These are phyloP conservation scores for Sceloporus undulatus DNA, from an alignment of 2,113 vertebrate species.

Conservation along the genomic window DNA sequence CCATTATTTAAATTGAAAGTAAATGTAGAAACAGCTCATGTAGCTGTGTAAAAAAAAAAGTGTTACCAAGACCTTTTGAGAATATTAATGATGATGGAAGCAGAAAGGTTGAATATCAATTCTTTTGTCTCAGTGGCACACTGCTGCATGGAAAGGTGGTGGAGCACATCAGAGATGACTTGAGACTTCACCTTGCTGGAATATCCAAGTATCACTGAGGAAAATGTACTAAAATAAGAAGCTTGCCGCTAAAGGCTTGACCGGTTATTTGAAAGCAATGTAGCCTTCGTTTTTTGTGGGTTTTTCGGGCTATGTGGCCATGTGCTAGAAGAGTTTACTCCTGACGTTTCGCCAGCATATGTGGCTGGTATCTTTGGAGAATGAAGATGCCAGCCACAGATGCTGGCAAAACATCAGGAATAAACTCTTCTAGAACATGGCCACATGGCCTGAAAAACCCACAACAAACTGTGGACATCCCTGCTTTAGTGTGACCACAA, in stretches of 20 bases:
- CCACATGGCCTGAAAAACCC: too few relatives aligned
- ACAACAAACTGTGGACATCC: too few relatives aligned
- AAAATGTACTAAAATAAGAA: not conserved
- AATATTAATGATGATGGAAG: slow-evolving; percentile 80
- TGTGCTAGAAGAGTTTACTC: too few relatives aligned
- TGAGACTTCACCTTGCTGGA: slow-evolving; percentile 5
- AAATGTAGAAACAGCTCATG: slow-evolving; percentile 68
- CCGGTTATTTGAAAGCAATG: not conserved
- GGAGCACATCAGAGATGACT: slow-evolving; percentile 41
- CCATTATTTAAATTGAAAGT: slow-evolving; percentile 77
- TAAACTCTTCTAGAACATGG: too few relatives aligned
- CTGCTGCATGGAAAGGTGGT: slow-evolving; percentile 67
- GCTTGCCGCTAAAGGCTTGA: not conserved
- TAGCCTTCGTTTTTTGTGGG: not conserved
- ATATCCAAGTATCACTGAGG: slow-evolving; percentile 35
- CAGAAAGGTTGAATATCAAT: slow-evolving; percentile 68
- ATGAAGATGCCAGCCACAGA: too few relatives aligned
- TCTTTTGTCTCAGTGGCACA: slow-evolving; percentile 70
- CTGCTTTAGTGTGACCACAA: too few relatives aligned
- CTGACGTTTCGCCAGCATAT: too few relatives aligned
- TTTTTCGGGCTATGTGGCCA: too few relatives aligned
- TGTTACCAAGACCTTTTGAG: slow-evolving; percentile 80
- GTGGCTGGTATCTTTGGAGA: too few relatives aligned
- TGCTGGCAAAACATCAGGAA: too few relatives aligned
- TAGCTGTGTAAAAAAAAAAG: slow-evolving; percentile 68